Conservation (phyloP, 2,888 invertebrate species). For the Agrochola litura region DNA sequence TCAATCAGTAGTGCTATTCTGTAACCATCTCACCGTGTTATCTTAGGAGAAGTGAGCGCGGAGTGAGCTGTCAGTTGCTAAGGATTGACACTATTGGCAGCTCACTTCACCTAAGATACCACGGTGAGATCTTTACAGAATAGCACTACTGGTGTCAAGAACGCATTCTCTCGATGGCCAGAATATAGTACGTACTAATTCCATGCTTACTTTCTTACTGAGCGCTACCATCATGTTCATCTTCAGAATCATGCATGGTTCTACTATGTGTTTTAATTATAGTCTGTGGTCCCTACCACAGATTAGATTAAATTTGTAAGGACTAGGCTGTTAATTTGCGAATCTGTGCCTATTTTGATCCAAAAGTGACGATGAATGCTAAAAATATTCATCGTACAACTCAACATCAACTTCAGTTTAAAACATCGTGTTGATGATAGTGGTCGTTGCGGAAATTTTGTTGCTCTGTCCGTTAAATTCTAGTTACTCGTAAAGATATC, state of each 20-base stretch:
- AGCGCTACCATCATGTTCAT: not conserved
- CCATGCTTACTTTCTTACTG: not conserved
- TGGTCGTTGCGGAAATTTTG: constrained; percentile 5
- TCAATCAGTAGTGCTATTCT: too few species aligned
- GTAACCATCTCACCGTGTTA: too few species aligned
- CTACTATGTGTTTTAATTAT: not conserved
- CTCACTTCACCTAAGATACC: too few species aligned
- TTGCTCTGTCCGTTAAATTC: constrained; percentile 28
- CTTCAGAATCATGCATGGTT: not conserved
- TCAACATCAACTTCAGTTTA: constrained; percentile 22
- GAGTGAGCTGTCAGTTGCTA: too few species aligned
- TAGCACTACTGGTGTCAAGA: not conserved
- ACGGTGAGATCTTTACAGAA: too few species aligned
- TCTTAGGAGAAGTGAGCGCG: too few species aligned
- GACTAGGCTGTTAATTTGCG: not conserved
- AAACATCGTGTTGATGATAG: constrained; percentile 26
- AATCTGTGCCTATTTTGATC: constrained; percentile 31
- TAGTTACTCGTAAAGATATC: constrained; percentile 15
- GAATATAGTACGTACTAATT: not conserved
- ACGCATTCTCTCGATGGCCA: not conserved
- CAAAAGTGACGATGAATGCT: constrained; percentile 22
- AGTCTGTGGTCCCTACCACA: not conserved
- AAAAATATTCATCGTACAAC: constrained; percentile 18
- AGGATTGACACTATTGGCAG: too few species aligned
- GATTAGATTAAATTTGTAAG: not conserved